Evolutionary conservation across 2,113 vertebrate genomes (phyloP).

Genomic region (Nesogale talazaci): DNA sequence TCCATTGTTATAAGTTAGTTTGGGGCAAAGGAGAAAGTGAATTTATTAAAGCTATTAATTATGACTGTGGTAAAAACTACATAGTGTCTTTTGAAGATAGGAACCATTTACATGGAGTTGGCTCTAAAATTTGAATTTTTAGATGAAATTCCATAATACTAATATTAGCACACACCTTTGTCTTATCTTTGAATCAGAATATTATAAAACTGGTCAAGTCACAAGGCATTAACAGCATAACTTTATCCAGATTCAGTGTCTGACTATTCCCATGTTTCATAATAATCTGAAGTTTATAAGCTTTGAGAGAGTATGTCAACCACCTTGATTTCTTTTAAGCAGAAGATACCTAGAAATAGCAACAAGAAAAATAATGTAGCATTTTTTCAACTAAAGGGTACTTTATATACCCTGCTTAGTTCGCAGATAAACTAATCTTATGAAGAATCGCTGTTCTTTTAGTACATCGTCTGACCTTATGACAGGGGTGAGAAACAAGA

Average conservation of each 20-base stretch:
- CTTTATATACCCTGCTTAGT: slow-evolving; percentile 52
- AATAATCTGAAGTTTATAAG: slow-evolving; percentile 55
- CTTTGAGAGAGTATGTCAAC: slow-evolving; percentile 17
- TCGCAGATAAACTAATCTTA: slow-evolving; percentile 62
- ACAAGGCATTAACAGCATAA: slow-evolving; percentile 12
- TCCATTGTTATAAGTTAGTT: not conserved
- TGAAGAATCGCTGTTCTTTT: slow-evolving; percentile 67
- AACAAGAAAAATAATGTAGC: not conserved
- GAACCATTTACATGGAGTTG: not conserved
- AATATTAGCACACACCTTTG: slow-evolving; percentile 37
- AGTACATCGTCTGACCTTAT: slow-evolving; percentile 72
- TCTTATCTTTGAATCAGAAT: slow-evolving; percentile 45
- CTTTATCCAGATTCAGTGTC: slow-evolving; percentile 23
- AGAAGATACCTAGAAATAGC: slow-evolving; percentile 35
- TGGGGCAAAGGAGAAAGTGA: not conserved
- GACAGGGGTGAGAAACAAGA: slow-evolving; percentile 67
- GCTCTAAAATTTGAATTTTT: not conserved
- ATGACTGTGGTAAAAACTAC: not conserved
- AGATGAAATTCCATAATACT: not conserved
- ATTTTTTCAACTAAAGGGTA: not conserved
- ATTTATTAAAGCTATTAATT: not conserved
- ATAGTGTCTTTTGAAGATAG: not conserved
- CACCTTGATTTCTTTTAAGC: not conserved
- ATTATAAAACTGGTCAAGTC: slow-evolving; percentile 20
- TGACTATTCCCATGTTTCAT: slow-evolving; percentile 52